phyloP scores from a whole-genome alignment of 2,113 vertebrate species.

The Serilophus lunatus region DNA sequence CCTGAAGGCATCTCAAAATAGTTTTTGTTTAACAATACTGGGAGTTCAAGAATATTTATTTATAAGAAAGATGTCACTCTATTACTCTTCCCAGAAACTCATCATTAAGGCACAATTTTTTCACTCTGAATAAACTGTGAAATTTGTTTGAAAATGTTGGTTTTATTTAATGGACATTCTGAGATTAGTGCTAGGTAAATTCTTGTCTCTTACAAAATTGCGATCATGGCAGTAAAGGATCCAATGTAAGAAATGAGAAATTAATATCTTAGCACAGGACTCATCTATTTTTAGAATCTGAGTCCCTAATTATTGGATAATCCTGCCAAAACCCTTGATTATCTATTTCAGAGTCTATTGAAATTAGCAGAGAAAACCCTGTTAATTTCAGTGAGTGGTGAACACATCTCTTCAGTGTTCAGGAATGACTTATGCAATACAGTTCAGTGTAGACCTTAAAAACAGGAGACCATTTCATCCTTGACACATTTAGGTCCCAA shows the following conservation, averaged over 20 bases:
- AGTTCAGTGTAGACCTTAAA: background rate
- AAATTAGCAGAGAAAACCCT: background rate
- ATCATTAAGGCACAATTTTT: background rate
- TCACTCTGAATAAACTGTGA: background rate
- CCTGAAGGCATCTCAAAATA: background rate
- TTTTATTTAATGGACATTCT: background rate
- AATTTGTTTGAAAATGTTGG: background rate
- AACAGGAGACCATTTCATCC: background rate
- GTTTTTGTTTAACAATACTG: background rate
- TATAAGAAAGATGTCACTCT: background rate
- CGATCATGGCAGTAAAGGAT: background rate
- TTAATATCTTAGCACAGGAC: background rate
- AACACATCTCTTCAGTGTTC: background rate
- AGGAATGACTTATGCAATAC: background rate
- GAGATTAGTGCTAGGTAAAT: background rate
- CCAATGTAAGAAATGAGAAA: background rate
- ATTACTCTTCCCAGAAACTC: background rate
- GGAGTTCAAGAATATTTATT: background rate
- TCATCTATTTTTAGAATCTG: background rate
- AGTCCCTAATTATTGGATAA: background rate
- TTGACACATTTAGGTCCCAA: background rate
- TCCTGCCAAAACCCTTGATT: background rate
- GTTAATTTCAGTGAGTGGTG: background rate
- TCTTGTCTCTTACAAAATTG: background rate
- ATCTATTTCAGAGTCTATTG: background rate